Base-by-base conservation (phyloP, 2,888 invertebrate species). In the Nycteola revayana region DNA sequence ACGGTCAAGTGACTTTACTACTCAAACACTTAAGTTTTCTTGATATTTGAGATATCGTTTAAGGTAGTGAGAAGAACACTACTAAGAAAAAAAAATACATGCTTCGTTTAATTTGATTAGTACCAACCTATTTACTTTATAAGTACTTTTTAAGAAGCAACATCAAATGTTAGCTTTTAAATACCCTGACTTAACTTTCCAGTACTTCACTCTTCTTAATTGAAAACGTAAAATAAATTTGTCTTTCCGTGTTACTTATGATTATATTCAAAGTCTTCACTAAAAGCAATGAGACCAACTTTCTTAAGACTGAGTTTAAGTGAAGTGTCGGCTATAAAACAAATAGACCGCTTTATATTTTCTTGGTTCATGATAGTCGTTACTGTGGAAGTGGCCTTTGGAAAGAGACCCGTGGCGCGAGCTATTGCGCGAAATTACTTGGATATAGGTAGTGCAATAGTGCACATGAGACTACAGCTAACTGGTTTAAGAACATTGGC, bases 351-450 rank as follows among this genome's bases (percentile, higher is more conserved):
- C 56, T 53, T 60, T 61, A 59, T 60, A 56, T 62, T 60, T 56
- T 55, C 49, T 58, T 49, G 44, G 55, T 58, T 55, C 54, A 58
- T 53, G 62, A 59, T 62, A 59, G 59, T 64, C 61, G 64, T 65
- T 65, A 65, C 48, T 49, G 43, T 38, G 52, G 60, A 66, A 68
- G 60, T 61, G 59, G 51, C 56, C 54, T 62, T 60, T 54, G 32
- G 37, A 54, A 71, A 41, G 59, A 72, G 60, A 58, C 71, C 60
- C 65, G 49, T 25, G 64, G 58, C 65, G 63, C 62, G 42, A 52
- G 62, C 64, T 60, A 66, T 69, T 66, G 61, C 54, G 56, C 57
- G 59, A 64, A 68, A 70, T 72, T 61, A 66, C 60, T 57, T 61
- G 53, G 57, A 63, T 62, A 64, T 66, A 61, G 48, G n/a, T n/a